Evolutionary conservation across 2,113 vertebrate genomes (phyloP).

Genomic region (Cyanocitta stelleri): DNA sequence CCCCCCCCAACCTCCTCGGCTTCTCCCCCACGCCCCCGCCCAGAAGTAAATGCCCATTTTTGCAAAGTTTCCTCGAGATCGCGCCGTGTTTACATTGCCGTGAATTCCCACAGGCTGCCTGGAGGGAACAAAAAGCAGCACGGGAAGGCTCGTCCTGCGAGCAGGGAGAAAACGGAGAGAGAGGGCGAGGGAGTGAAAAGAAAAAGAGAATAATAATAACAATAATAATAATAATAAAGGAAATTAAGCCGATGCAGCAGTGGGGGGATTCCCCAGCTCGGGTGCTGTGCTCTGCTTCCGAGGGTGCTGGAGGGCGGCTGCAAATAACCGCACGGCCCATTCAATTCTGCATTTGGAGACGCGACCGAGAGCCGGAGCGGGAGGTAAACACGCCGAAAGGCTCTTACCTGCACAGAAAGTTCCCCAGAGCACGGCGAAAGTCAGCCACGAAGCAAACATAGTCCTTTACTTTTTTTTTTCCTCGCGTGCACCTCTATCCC

Average conservation of each 20-base stretch:
- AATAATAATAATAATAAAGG: background rate
- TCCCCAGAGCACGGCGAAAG: slow-evolving; percentile 80
- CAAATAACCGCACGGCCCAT: slow-evolving; percentile 29
- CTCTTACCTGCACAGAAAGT: slow-evolving; percentile 83
- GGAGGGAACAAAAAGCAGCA: slow-evolving; percentile 49
- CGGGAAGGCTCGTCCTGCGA: background rate
- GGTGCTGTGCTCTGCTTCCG: background rate
- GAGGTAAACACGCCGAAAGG: slow-evolving; percentile 33
- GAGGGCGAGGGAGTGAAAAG: background rate
- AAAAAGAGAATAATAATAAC: background rate
- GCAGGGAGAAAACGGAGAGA: background rate
- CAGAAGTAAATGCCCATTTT: background rate
- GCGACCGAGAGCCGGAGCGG: background rate
- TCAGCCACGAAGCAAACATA: slow-evolving; percentile 77
- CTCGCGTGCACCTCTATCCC: slow-evolving; percentile 13
- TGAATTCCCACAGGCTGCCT: slow-evolving; percentile 39
- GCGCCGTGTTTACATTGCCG: slow-evolving; percentile 29
- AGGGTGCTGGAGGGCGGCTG: background rate
- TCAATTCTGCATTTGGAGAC: slow-evolving; percentile 6
- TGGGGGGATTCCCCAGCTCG: background rate
- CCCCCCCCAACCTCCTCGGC: no score
- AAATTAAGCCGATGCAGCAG: background rate
- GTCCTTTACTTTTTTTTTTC: slow-evolving; percentile 62
- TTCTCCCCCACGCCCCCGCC: background rate
- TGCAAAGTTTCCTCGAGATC: slow-evolving; percentile 45